Conservation (phyloP, 2,888 invertebrate genomes). For the Galerucella pusilla region DNA sequence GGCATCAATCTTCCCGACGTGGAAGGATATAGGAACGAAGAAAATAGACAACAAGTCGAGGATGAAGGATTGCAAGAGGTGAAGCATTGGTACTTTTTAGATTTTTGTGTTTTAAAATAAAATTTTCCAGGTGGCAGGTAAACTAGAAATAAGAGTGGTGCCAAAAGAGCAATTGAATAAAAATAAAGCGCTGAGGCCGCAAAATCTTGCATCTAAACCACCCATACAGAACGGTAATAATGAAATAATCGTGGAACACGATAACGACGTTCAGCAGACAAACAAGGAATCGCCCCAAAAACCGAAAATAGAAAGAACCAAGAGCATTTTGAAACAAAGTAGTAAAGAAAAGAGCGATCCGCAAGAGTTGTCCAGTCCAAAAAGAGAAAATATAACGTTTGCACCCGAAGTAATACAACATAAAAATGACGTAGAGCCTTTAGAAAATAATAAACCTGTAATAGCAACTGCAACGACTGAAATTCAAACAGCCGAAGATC, state of each 20-base stretch:
- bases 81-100: conserved; percentile 18
- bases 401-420: conserved; percentile 44
- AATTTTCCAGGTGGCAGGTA: conserved; percentile 72
- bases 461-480: conserved; percentile 7
- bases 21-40: conserved; percentile 47
- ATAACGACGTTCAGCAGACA: conserved; percentile 23
- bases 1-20: conserved; percentile 56
- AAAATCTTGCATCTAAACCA: conserved; percentile 39
- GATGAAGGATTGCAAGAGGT: conserved; percentile 63
- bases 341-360: conserved; percentile 59
- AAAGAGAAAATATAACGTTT: conserved; percentile 61
- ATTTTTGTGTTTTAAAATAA: conserved; percentile 3
- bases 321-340: conserved; percentile 62
- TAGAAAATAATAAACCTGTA: neutral
- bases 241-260: conserved; percentile 24
- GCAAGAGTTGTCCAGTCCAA: conserved; percentile 57
- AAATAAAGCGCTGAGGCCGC: conserved; percentile 43
- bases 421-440: neutral
- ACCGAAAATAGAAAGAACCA: conserved; percentile 60
- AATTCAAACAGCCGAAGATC: conserved; percentile 24
- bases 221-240: conserved; percentile 41
- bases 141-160: conserved; percentile 84
- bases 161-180: conserved; percentile 60
- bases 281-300: conserved; percentile 44
- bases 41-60: conserved; percentile 49